phyloP scores from a whole-genome alignment of 2,797 vertebrate species.

The Acanthis flammea region DNA sequence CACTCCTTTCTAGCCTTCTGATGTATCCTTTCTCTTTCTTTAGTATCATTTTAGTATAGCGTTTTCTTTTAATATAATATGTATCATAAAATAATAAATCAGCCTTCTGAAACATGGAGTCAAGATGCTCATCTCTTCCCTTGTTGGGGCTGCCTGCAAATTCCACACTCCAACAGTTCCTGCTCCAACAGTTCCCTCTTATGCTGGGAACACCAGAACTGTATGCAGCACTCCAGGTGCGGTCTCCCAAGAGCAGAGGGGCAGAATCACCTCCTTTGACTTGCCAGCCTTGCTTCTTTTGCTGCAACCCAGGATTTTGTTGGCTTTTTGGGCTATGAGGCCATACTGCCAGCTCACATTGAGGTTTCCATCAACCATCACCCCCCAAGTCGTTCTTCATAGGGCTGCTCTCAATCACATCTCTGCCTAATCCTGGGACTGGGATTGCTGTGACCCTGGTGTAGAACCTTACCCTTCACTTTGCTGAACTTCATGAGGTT shows the following conservation, averaged over 20 bases:
- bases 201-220: background rate
- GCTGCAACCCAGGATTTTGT: background rate
- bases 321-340: background rate
- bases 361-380: background rate
- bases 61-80: no score
- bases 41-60: no score
- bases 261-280: background rate
- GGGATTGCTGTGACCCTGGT: background rate
- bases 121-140: no score
- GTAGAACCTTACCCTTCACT: background rate
- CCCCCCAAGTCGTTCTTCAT: background rate
- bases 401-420: background rate
- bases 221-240: background rate
- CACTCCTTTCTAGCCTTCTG: no score
- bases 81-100: no score
- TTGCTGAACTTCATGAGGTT: background rate
- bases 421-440: background rate
- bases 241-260: background rate
- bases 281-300: background rate
- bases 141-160: no score
- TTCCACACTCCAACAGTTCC: no score
- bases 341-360: fast-evolving
- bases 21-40: no score
- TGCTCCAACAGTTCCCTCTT: background rate
- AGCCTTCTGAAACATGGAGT: no score